Percentiles rank a stretch among this genome's conserved stretches.
phyloP scores from a whole-genome alignment of 2,113 vertebrate species.

The Callorhinus ursinus region DNA sequence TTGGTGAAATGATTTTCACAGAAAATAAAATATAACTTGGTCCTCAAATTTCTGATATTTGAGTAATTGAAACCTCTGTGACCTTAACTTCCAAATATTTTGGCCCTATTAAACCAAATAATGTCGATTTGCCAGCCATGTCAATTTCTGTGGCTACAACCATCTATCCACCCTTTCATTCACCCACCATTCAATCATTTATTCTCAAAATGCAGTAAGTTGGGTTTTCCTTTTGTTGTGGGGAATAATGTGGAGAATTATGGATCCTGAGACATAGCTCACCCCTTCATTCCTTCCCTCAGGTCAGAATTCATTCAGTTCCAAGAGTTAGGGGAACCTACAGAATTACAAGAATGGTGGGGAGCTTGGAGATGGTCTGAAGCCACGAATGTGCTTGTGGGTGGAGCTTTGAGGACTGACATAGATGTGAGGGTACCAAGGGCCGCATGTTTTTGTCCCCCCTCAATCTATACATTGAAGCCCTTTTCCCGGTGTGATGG shows the following conservation, averaged over 20 bases:
- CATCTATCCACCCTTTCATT: neutral
- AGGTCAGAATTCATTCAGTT: neutral
- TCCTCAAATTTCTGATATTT: constrained; percentile 13
- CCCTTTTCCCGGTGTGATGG: too few species aligned
- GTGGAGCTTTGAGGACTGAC: neutral
- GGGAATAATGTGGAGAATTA: too few species aligned
- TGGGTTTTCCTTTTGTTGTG: neutral
- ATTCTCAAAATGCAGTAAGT: neutral
- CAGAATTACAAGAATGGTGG: too few species aligned
- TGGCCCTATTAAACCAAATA: neutral
- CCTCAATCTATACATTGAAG: neutral
- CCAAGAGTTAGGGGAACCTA: neutral
- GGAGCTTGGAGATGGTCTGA: too few species aligned
- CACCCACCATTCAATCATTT: neutral
- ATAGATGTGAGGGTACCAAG: rapidly evolving
- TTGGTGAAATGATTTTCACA: neutral
- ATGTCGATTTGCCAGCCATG: neutral
- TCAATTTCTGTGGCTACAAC: neutral
- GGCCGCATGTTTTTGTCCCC: neutral
- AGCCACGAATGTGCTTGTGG: neutral
- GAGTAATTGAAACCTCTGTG: neutral
- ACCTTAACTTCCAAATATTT: neutral
- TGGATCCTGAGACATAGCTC: rapidly evolving
- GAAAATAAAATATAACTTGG: neutral
- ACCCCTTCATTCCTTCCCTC: neutral